These are phyloP conservation scores for Dendrocincla fuliginosa DNA, from an alignment of 2,797 vertebrate species.

Conservation along the genomic window DNA sequence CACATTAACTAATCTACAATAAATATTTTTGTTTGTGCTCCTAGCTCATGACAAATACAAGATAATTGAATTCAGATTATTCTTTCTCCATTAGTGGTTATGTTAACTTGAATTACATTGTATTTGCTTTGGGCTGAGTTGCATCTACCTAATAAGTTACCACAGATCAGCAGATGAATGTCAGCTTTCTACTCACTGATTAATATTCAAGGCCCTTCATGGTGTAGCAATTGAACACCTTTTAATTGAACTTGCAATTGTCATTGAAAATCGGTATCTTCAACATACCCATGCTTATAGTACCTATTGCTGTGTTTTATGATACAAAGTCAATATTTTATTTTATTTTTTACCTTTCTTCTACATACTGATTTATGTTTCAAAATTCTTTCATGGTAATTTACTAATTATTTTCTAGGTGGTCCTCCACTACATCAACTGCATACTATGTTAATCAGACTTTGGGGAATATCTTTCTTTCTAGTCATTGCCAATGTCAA, in stretches of 20 bases:
- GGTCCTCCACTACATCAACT: background rate
- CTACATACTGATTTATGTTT: background rate
- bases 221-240: background rate
- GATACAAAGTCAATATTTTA: background rate
- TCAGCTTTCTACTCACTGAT: background rate
- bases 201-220: background rate
- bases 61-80: background rate
- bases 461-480: background rate
- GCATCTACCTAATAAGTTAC: background rate
- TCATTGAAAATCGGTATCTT: background rate
- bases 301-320: background rate
- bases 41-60: background rate
- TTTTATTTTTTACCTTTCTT: background rate
- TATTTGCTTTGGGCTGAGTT: background rate
- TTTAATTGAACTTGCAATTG: background rate
- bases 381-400: background rate
- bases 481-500: background rate
- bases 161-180: background rate
- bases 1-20: background rate
- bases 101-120: background rate
- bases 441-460: background rate
- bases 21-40: background rate
- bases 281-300: background rate
- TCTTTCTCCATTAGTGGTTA: background rate
- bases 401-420: constrained; percentile 6